These are phyloP conservation scores for Forbesichthys agassizii DNA, from an alignment of 2,113 vertebrate species.

Conservation along the genomic window DNA sequence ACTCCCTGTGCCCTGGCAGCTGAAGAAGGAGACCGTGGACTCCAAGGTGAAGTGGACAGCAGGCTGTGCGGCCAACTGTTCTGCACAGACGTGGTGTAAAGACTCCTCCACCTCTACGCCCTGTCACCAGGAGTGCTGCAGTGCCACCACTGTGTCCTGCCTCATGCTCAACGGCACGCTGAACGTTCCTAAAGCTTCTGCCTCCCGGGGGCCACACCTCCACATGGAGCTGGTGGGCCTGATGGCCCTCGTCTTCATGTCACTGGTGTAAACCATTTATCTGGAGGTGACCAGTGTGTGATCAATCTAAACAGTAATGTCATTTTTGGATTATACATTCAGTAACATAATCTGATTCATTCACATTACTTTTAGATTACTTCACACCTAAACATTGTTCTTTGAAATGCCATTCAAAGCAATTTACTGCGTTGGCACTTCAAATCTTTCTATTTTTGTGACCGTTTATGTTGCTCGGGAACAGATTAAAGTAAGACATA, in stretches of 20 bases:
- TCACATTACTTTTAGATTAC: too few relatives aligned
- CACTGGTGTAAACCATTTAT: constrained; percentile 27
- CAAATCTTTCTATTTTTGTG: too few relatives aligned
- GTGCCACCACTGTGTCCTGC: constrained; percentile 71
- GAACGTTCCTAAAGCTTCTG: constrained; percentile 54
- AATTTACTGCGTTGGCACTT: too few relatives aligned
- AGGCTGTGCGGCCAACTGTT: constrained; percentile 74
- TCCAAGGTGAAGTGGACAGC: constrained; percentile 51
- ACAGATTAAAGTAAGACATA: too few relatives aligned
- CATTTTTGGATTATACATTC: too few relatives aligned
- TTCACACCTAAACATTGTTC: too few relatives aligned
- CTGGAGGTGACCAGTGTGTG: too few relatives aligned
- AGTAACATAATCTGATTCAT: too few relatives aligned
- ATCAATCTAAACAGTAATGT: too few relatives aligned
- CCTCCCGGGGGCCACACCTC: constrained; percentile 36
- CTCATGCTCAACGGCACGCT: constrained; percentile 76
- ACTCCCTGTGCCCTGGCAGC: constrained; percentile 58
- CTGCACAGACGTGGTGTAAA: constrained; percentile 48
- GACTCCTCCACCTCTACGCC: background rate
- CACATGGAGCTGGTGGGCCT: constrained; percentile 29
- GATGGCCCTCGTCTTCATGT: constrained; percentile 42
- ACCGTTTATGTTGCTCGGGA: too few relatives aligned
- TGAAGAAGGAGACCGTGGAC: constrained; percentile 62
- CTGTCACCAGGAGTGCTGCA: constrained; percentile 82
- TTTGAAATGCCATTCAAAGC: too few relatives aligned